These are phyloP conservation scores for Hydractinia symbiolongicarpus DNA, from an alignment of 30 jellyfish, hydroid and myxozoan species.

Conservation along the genomic window DNA sequence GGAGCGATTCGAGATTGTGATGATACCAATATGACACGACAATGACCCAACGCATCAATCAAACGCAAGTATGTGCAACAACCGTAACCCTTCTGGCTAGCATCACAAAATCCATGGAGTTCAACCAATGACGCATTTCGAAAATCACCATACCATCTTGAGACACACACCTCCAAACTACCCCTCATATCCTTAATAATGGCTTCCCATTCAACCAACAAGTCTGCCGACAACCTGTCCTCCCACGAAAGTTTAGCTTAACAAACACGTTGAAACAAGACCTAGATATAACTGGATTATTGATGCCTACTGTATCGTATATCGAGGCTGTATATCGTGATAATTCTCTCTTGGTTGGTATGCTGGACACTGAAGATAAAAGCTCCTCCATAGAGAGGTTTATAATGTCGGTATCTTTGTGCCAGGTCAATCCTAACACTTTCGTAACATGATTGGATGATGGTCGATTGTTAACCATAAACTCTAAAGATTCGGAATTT, in stretches of 20 bases:
- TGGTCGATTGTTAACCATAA: background rate
- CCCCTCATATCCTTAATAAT: background rate
- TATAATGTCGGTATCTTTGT: slow-evolving; percentile 4
- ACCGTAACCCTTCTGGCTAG: no score
- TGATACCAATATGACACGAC: background rate
- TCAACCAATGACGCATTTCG: background rate
- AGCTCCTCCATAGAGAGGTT: background rate
- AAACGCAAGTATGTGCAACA: no score
- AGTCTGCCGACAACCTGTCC: background rate
- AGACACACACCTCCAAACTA: no score
- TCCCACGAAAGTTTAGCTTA: background rate
- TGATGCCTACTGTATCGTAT: background rate
- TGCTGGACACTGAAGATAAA: no score
- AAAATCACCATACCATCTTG: no score
- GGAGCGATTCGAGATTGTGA: no score
- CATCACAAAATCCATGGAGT: background rate
- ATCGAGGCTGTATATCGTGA: background rate
- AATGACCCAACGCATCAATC: background rate
- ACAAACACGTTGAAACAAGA: background rate
- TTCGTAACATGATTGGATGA: background rate
- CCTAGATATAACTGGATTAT: background rate
- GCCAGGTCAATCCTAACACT: slow-evolving; percentile 18
- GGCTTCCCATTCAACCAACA: background rate
- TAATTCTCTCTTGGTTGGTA: slow-evolving; percentile 12
- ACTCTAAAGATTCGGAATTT: slow-evolving; percentile 8